Evolutionary conservation across 2,888 invertebrate species (phyloP).

Genomic region (Colostygia pectinataria): DNA sequence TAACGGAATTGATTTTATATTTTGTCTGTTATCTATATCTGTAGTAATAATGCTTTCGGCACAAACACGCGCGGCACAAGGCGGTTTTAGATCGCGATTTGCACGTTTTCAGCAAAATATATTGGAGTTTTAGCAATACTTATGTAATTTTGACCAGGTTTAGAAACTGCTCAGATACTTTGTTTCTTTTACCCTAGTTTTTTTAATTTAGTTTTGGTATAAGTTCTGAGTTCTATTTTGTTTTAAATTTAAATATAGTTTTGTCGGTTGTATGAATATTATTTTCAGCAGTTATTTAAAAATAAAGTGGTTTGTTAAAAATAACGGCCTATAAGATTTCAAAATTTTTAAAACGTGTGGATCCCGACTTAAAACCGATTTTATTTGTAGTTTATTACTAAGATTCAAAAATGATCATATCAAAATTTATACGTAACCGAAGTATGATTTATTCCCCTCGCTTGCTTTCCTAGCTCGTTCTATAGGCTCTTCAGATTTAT

Average conservation of each 20-base stretch:
- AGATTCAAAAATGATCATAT: constrained; percentile 77
- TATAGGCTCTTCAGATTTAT: constrained; percentile 56
- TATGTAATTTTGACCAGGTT: neutral
- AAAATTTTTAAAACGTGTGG: constrained; percentile 22
- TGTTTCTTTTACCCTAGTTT: neutral
- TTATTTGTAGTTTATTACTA: constrained; percentile 60
- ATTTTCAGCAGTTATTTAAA: too few species aligned
- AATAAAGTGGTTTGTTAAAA: constrained; percentile 6
- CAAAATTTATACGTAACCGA: constrained; percentile 79
- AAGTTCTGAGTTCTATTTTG: too few species aligned
- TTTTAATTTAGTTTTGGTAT: neutral
- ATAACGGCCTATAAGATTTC: constrained; percentile 17
- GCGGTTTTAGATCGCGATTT: constrained; percentile 30
- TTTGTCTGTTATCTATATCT: constrained; percentile 40
- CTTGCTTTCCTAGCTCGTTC: constrained; percentile 65
- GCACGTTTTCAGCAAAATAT: constrained; percentile 15
- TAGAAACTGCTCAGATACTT: neutral
- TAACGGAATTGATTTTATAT: constrained; percentile 59
- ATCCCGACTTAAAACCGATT: constrained; percentile 40
- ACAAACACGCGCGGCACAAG: constrained; percentile 60
- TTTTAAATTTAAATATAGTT: too few species aligned
- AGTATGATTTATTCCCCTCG: constrained; percentile 51
- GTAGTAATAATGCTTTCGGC: constrained; percentile 51
- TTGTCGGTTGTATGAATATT: too few species aligned
- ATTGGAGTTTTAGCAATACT: neutral